These are phyloP conservation scores for Rhipidura dahli DNA, from an alignment of 2,113 vertebrate species.

Conservation along the genomic window DNA sequence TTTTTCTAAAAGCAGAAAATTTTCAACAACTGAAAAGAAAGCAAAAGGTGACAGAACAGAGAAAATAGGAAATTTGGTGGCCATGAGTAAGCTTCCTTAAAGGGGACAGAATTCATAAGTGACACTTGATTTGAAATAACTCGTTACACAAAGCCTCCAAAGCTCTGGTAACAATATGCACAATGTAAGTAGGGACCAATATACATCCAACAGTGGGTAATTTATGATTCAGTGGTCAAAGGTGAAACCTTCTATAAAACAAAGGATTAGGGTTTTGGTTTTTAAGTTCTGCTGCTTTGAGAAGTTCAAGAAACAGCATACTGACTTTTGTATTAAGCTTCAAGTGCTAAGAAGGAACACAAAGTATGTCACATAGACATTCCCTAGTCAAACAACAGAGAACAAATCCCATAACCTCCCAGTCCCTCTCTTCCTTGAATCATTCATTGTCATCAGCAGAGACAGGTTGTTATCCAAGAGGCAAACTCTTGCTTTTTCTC, in stretches of 20 bases:
- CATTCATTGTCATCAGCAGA: neutral
- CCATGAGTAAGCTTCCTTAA: neutral
- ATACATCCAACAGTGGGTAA: neutral
- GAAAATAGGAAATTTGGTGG: neutral
- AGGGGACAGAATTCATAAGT: neutral
- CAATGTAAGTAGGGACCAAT: neutral
- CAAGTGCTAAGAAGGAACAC: neutral
- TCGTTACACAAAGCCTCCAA: neutral
- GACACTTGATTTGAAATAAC: neutral
- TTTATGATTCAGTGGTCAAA: neutral
- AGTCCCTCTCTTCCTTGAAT: neutral
- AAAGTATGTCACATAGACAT: neutral
- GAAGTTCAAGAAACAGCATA: neutral
- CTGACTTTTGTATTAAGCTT: neutral
- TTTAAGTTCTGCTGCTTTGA: neutral
- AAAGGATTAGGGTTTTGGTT: neutral
- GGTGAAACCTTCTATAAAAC: neutral
- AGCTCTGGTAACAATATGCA: neutral
- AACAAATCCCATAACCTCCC: neutral
- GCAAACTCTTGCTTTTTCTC: neutral
- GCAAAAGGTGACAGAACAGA: neutral
- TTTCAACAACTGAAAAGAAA: neutral
- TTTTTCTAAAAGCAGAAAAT: neutral
- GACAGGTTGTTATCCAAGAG: neutral
- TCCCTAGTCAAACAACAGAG: neutral